Percentiles rank a stretch among this genome's conserved stretches.
These are phyloP conservation scores for Listrodromus nycthemerus DNA, from an alignment of 2,888 invertebrate species.

Conservation along the genomic window DNA sequence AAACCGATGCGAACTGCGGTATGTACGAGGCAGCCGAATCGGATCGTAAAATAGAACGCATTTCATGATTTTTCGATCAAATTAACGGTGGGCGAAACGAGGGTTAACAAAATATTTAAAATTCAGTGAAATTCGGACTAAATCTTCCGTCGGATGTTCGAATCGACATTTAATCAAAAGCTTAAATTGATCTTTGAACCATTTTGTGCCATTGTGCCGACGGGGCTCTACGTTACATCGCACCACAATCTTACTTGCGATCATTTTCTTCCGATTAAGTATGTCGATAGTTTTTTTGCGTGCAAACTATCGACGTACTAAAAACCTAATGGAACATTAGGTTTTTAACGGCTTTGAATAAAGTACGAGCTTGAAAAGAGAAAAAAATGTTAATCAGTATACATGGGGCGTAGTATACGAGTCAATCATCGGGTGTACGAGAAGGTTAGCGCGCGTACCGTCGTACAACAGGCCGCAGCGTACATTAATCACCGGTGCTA, in stretches of 20 bases:
- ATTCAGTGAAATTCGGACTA: neutral
- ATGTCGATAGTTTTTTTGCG: neutral
- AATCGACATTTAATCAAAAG: neutral
- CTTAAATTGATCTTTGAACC: neutral
- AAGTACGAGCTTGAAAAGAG: neutral
- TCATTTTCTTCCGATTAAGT: neutral
- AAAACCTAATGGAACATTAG: neutral
- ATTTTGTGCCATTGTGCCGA: neutral
- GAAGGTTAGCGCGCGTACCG: slow-evolving; percentile 71
- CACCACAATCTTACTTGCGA: neutral
- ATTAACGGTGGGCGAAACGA: neutral
- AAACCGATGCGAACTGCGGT: slow-evolving; percentile 16
- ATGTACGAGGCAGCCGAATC: neutral
- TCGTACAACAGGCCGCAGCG: slow-evolving; percentile 79
- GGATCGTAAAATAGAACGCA: neutral
- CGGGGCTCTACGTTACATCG: neutral
- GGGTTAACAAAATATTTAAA: neutral
- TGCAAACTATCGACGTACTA: neutral
- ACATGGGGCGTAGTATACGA: slow-evolving; percentile 66
- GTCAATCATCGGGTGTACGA: slow-evolving; percentile 79
- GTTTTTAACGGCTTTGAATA: neutral
- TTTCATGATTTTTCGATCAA: slow-evolving; percentile 16
- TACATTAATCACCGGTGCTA: slow-evolving; percentile 84
- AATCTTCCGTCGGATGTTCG: neutral
- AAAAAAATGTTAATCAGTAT: slow-evolving; percentile 20